These are phyloP conservation scores for Cheilosia soror DNA, from an alignment of 2,888 invertebrate species.

Conservation along the genomic window DNA sequence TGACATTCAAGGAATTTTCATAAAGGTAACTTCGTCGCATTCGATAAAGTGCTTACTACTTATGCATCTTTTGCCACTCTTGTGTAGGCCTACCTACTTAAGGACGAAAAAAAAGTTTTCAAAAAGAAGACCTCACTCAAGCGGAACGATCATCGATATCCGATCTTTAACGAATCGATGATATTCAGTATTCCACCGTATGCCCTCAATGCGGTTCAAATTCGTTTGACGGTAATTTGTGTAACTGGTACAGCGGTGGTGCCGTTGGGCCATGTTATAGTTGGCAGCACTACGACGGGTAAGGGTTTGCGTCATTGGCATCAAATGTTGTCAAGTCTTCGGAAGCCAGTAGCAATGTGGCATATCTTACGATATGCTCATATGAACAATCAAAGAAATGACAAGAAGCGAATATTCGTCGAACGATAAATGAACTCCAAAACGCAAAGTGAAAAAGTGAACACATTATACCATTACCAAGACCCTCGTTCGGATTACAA, in stretches of 20 bases:
- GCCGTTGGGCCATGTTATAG: constrained; percentile 91
- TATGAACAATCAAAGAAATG: constrained; percentile 26
- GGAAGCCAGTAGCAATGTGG: constrained; percentile 94
- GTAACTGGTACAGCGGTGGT: constrained; percentile 84
- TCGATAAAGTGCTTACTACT: too few relatives aligned
- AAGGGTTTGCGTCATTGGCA: constrained; percentile 91
- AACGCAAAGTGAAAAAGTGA: neutral
- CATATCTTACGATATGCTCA: constrained; percentile 87
- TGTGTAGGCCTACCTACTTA: constrained; percentile 89
- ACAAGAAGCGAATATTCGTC: constrained; percentile 48
- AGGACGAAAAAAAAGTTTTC: constrained; percentile 91
- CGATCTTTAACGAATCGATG: constrained; percentile 93
- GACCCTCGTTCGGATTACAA: neutral
- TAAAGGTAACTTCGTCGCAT: constrained; percentile 86
- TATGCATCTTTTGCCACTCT: neutral
- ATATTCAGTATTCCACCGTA: constrained; percentile 92
- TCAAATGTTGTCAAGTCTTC: constrained; percentile 91
- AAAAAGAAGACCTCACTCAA: constrained; percentile 92
- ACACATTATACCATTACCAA: neutral
- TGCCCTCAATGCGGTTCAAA: constrained; percentile 88
- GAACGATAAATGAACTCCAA: constrained; percentile 46
- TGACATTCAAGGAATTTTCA: constrained; percentile 88
- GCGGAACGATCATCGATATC: constrained; percentile 88
- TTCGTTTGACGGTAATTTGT: constrained; percentile 88
- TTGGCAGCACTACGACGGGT: constrained; percentile 90